Evolutionary conservation across 2,888 invertebrate species (phyloP).

Genomic region (Nyleta sp.): DNA sequence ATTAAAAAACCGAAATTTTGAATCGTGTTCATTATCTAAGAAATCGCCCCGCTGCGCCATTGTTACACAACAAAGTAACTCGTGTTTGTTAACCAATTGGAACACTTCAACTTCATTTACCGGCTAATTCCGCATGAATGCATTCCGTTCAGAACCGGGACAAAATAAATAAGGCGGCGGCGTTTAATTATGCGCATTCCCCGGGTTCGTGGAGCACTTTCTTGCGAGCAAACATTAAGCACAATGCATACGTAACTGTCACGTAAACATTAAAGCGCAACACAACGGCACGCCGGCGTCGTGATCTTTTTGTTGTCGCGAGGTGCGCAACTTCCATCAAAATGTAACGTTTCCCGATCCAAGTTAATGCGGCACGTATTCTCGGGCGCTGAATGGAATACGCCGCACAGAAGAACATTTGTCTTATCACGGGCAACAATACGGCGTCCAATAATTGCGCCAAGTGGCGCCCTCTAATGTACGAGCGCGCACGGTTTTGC

Average conservation of each 20-base stretch:
- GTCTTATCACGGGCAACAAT: constrained; percentile 20
- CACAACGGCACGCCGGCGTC: not conserved
- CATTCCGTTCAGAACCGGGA: not conserved
- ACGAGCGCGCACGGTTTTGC: not conserved
- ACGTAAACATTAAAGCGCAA: constrained; percentile 12
- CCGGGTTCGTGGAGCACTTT: not conserved
- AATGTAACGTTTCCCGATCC: constrained; percentile 3
- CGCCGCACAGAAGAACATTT: constrained; percentile 7
- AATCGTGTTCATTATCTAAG: no score
- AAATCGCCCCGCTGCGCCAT: no score
- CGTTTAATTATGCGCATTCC: constrained; percentile 13
- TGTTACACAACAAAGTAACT: no score
- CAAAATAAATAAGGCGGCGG: constrained; percentile 9
- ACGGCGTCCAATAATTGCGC: constrained; percentile 5
- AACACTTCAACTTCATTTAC: no score
- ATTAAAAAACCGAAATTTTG: no score
- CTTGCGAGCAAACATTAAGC: constrained; percentile 5
- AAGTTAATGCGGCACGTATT: constrained; percentile 14
- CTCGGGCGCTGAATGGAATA: not conserved
- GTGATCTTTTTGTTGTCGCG: constrained; percentile 21
- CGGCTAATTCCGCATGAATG: no score
- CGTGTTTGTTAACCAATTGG: no score
- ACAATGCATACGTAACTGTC: constrained; percentile 29
- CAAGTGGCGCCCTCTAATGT: constrained; percentile 1
- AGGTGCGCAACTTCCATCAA: not conserved